phyloP scores from a whole-genome alignment of 1,140 invertebrate species.

The Sminthurides bifidus region DNA sequence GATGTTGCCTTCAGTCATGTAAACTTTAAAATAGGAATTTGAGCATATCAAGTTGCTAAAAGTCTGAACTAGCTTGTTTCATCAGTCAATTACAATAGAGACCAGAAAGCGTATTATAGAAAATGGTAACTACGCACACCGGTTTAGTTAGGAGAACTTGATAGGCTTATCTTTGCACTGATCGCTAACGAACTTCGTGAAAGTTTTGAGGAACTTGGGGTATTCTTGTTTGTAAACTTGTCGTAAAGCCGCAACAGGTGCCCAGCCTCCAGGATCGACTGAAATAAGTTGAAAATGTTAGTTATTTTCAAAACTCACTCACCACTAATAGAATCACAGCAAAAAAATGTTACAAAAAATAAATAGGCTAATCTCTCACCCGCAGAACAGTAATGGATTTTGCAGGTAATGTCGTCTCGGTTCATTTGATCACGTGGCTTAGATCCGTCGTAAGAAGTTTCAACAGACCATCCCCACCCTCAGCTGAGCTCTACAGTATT shows the following conservation, averaged over 20 bases:
- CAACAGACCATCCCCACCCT: not conserved
- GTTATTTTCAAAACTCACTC: no score
- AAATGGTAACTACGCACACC: not conserved
- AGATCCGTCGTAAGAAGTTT: conserved; percentile 35
- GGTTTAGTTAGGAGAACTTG: conserved; percentile 46
- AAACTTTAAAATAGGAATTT: no score
- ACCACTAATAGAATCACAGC: no score
- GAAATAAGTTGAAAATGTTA: conserved; percentile 35
- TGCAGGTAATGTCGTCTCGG: conserved; percentile 83
- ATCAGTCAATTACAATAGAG: not conserved
- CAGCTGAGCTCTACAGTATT: not conserved
- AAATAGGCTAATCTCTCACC: conserved; percentile 50
- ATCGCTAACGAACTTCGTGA: conserved; percentile 87
- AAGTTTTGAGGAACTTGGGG: conserved; percentile 95
- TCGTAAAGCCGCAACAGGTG: conserved; percentile 84
- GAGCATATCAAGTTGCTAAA: no score
- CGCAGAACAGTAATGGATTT: conserved; percentile 96
- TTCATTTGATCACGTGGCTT: conserved; percentile 54
- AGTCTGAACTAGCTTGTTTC: no score
- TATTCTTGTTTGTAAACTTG: conserved; percentile 97
- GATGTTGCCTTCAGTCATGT: no score
- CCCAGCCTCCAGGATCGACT: conserved; percentile 96
- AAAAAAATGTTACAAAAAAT: not conserved
- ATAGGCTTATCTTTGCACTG: conserved; percentile 81
- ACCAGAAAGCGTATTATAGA: not conserved